phyloP scores from a whole-genome alignment of 1,140 invertebrate species.

The Brachionus angularis region DNA sequence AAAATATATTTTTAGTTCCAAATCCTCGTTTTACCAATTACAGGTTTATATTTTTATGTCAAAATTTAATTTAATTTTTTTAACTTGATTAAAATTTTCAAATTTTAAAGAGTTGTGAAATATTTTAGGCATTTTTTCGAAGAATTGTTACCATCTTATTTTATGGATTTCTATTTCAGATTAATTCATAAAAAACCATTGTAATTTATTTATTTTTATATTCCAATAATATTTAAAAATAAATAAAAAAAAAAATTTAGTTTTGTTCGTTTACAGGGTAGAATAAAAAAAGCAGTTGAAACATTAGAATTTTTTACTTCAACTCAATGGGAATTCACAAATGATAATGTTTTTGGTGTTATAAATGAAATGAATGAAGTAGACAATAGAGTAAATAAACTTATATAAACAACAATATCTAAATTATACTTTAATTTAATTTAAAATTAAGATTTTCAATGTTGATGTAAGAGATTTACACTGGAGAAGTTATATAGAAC shows the following conservation, averaged over 20 bases:
- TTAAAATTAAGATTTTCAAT: conserved; percentile 46
- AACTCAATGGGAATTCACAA: conserved; percentile 75
- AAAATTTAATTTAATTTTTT: too few species aligned
- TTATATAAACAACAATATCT: not conserved
- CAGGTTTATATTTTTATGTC: too few species aligned
- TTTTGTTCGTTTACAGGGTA: conserved; percentile 72
- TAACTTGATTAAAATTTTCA: too few species aligned
- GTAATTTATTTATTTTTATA: conserved; percentile 48
- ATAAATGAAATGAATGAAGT: conserved; percentile 61
- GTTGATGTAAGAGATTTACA: conserved; percentile 53
- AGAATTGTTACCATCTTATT: conserved; percentile 54
- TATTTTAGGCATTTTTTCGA: conserved; percentile 49
- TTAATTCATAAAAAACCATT: conserved; percentile 51
- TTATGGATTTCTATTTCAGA: conserved; percentile 54
- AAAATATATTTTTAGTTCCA: conserved; percentile 51
- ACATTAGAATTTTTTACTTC: conserved; percentile 73
- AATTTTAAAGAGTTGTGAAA: conserved; percentile 49
- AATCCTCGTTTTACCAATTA: conserved; percentile 54
- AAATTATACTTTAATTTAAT: not conserved
- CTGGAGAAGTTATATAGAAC: conserved; percentile 53
- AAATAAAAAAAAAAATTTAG: conserved; percentile 58
- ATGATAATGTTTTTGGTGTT: conserved; percentile 68
- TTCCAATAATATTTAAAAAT: not conserved
- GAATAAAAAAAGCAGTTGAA: conserved; percentile 70
- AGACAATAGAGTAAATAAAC: conserved; percentile 61